These are phyloP conservation scores for Halictus rubicundus DNA, from an alignment of 1,140 invertebrate species.

Conservation along the genomic window DNA sequence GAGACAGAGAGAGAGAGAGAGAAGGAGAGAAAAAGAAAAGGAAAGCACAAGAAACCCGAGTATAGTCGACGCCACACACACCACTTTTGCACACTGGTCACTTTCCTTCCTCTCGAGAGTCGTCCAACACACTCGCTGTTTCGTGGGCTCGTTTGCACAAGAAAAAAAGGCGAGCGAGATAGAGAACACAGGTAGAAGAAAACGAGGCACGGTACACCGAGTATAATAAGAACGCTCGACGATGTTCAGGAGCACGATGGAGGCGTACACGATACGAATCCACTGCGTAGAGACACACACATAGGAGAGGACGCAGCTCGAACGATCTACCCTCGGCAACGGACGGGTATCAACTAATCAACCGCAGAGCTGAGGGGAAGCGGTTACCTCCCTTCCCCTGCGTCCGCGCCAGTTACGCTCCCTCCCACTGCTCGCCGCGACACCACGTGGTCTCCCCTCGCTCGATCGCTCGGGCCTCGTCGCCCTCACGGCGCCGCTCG, in stretches of 20 bases:
- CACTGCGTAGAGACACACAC: constrained; percentile 2
- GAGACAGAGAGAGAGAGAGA: background rate
- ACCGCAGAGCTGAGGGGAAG: constrained; percentile 58
- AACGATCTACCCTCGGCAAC: constrained; percentile 62
- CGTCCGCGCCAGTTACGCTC: constrained; percentile 50
- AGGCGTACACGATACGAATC: constrained; percentile 16
- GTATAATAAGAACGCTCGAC: background rate
- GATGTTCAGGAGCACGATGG: background rate
- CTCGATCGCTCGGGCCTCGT: background rate
- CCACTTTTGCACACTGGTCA: constrained; percentile 32
- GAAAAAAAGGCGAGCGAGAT: too few species aligned
- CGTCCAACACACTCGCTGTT: constrained; percentile 1
- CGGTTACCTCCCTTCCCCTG: constrained; percentile 43
- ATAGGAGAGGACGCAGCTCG: constrained; percentile 1
- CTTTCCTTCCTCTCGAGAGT: constrained; percentile 32
- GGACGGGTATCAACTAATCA: constrained; percentile 76
- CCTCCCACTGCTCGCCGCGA: constrained; percentile 42
- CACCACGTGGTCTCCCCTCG: constrained; percentile 58
- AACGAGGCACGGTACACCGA: background rate
- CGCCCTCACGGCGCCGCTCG: background rate
- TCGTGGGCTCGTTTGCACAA: constrained; percentile 16
- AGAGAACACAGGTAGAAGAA: background rate
- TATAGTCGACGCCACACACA: constrained; percentile 15
- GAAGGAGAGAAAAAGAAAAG: background rate
- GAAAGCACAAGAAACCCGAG: constrained; percentile 1